phyloP scores from a whole-genome alignment of 2,888 invertebrate genomes.

The Perizoma affinitatum region DNA sequence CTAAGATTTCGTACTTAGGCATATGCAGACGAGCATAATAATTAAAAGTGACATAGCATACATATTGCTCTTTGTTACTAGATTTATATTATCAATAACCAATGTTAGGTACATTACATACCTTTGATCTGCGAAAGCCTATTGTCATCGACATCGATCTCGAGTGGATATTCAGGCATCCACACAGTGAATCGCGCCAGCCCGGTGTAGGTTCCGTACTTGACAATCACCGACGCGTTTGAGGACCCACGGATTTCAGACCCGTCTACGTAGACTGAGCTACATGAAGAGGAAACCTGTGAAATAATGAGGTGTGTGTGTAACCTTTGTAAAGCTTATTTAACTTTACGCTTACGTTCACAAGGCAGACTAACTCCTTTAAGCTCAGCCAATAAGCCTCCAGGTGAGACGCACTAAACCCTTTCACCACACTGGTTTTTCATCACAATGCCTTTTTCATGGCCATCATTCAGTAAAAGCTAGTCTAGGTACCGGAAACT shows the following conservation, averaged over 20 bases:
- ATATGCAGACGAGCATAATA: too few species aligned
- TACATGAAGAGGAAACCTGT: conserved; percentile 97
- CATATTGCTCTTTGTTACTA: too few species aligned
- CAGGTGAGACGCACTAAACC: too few species aligned
- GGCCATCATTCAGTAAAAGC: too few species aligned
- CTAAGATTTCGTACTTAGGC: too few species aligned
- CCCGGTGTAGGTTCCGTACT: conserved; percentile 95
- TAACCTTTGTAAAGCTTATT: neutral
- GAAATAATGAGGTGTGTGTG: neutral
- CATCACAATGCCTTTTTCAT: too few species aligned
- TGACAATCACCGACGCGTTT: conserved; percentile 96
- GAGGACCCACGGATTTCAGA: conserved; percentile 97
- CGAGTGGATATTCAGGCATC: conserved; percentile 98
- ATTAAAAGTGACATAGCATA: too few species aligned
- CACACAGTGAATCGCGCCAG: conserved; percentile 96
- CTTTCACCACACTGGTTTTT: too few species aligned
- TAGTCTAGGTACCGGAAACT: neutral
- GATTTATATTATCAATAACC: too few species aligned
- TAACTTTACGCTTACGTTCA: too few species aligned
- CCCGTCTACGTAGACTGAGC: conserved; percentile 97
- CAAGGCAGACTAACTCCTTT: too few species aligned
- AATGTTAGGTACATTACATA: conserved; percentile 38
- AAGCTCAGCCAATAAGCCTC: too few species aligned
- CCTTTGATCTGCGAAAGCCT: conserved; percentile 95
- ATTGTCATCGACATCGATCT: conserved; percentile 94